These are phyloP conservation scores for Bimastos eiseni DNA, from an alignment of 2,888 invertebrate genomes.

Conservation along the genomic window DNA sequence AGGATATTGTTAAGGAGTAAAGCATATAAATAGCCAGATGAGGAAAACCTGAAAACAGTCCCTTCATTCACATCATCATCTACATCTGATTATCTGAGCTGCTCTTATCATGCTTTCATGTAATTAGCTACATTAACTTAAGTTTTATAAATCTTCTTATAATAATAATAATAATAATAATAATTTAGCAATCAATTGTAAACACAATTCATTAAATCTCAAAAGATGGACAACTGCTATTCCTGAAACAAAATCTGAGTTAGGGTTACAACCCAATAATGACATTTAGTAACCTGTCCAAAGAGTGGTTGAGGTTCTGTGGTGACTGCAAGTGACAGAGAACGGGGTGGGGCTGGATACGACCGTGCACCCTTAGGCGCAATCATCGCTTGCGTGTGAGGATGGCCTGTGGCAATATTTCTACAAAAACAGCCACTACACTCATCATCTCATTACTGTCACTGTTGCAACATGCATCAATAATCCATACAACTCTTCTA, in stretches of 20 bases:
- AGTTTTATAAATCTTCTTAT: too few relatives aligned
- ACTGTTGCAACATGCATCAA: neutral
- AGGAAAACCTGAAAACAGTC: neutral
- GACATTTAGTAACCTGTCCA: constrained; percentile 15
- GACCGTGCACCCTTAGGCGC: neutral
- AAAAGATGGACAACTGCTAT: neutral
- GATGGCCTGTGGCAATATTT: neutral
- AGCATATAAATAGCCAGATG: neutral
- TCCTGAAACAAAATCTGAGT: neutral
- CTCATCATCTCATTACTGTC: neutral
- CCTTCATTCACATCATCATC: neutral
- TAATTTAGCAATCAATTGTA: too few relatives aligned
- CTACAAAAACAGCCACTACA: neutral
- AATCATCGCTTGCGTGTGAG: neutral
- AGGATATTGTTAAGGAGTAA: neutral
- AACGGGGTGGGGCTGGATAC: constrained; percentile 29
- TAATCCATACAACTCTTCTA: neutral
- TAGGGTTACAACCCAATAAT: neutral
- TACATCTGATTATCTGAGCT: too few relatives aligned
- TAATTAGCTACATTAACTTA: too few relatives aligned
- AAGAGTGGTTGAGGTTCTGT: constrained; percentile 40
- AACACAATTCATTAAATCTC: too few relatives aligned
- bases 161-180: too few relatives aligned
- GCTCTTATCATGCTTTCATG: too few relatives aligned
- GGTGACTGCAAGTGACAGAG: constrained; percentile 41